phyloP scores from a whole-genome alignment of 2,888 invertebrate genomes.

The Norana najaformis region DNA sequence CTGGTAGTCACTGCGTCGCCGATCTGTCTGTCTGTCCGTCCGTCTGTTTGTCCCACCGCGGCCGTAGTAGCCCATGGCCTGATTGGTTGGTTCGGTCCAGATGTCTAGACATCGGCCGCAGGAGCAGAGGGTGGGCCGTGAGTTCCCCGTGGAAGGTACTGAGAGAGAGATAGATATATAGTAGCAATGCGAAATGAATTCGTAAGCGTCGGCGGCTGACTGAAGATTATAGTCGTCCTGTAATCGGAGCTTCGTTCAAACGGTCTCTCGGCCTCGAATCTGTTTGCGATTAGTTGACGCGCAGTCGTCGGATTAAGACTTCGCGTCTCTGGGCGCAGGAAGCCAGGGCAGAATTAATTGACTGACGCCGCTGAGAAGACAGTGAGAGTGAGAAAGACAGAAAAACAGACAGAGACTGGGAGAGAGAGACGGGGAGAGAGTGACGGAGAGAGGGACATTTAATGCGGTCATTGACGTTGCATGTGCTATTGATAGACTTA shows the following conservation, averaged over 20 bases:
- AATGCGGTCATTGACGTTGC: neutral
- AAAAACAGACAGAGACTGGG: too few species aligned
- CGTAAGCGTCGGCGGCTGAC: neutral
- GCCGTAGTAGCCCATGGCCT: neutral
- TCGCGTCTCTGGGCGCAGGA: neutral
- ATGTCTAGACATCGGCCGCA: neutral
- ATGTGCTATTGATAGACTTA: neutral
- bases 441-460: neutral
- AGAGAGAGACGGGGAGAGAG: too few species aligned
- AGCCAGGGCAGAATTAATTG: conserved; percentile 13
- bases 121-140: neutral
- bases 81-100: neutral
- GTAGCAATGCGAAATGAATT: conserved; percentile 7
- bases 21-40: neutral
- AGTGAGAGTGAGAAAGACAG: neutral
- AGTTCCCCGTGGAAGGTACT: neutral
- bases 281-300: too few species aligned
- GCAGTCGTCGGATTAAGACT: neutral
- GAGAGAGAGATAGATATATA: neutral
- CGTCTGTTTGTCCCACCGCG: neutral
- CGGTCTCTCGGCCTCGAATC: too few species aligned
- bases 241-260: neutral
- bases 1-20: neutral
- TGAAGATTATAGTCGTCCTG: neutral
- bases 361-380: neutral